Percentiles rank a stretch among this genome's conserved stretches.
Conservation (phyloP, 1,140 invertebrate species). For the Oncopodura yosiiana region DNA sequence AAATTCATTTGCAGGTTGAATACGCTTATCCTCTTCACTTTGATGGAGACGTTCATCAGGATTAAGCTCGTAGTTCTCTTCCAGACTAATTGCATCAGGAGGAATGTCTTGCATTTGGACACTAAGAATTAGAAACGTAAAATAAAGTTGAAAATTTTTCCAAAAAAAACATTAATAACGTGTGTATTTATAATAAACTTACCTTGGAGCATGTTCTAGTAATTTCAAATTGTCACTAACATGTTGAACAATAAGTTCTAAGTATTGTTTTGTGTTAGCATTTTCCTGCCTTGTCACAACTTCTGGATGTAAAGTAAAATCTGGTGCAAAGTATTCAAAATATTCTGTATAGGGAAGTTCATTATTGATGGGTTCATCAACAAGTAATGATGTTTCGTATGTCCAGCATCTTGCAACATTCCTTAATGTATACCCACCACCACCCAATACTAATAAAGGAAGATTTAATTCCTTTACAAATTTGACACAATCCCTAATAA, state of each 20-base stretch:
- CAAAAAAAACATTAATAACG: neutral
- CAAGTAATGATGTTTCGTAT: slow-evolving; percentile 89
- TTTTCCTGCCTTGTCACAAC: slow-evolving; percentile 75
- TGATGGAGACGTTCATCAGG: slow-evolving; percentile 69
- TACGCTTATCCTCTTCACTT: slow-evolving; percentile 69
- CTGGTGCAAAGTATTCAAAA: slow-evolving; percentile 88
- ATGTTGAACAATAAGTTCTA: slow-evolving; percentile 75
- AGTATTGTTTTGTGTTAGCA: slow-evolving; percentile 82
- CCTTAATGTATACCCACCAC: slow-evolving; percentile 90
- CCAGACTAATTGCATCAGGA: slow-evolving; percentile 49
- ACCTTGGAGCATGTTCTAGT: slow-evolving; percentile 70
- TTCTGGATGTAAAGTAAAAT: slow-evolving; percentile 87
- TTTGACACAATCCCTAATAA: slow-evolving; percentile 75
- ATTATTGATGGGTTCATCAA: slow-evolving; percentile 82
- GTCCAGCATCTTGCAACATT: slow-evolving; percentile 99
- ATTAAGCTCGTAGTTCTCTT: slow-evolving; percentile 54
- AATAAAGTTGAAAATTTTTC: slow-evolving; percentile 37
- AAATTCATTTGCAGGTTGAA: slow-evolving; percentile 84
- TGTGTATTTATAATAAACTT: neutral
- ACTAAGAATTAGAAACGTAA: slow-evolving; percentile 40
- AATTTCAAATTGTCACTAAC: slow-evolving; percentile 80
- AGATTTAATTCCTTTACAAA: slow-evolving; percentile 91
- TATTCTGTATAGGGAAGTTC: slow-evolving; percentile 90
- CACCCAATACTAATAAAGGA: slow-evolving; percentile 88
- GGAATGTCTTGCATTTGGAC: slow-evolving; percentile 91